Base-by-base conservation (phyloP, 2,113 vertebrate genomes). In the Romanogobio albipinnatus region DNA sequence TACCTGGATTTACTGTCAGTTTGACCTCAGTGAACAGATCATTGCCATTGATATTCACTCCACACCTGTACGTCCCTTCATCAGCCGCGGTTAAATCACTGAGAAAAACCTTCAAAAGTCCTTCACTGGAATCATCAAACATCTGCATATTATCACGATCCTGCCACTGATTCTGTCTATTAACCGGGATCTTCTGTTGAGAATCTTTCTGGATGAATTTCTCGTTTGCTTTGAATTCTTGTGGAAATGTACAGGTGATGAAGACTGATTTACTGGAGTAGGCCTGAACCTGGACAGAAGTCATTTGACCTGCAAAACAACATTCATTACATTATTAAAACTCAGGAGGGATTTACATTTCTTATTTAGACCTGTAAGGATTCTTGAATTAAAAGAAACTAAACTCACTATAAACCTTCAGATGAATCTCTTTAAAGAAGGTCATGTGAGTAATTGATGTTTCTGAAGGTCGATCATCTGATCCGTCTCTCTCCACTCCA, bases 41-140 rank as follows among this genome's bases (percentile, higher is more conserved):
- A 19, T 29, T 1, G 0, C 29, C 0, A 75, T 0, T 1, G 5
- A 17, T 75, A 17, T 51, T 51, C 8, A 75, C 24, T 51, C 47
- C 73, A 75, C 73, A 75, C 4, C 47, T 75, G 47, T 75, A 75
- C 47, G 24, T 75, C 3, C 0, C 47, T 26, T 51, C 73, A 51
- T 75, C 14, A 17, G 3, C 14, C 4, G 13, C 14, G 0, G 24
- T 17, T 75, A 75, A 75, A 51, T 49, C 24, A 4, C 47, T 75
- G n/a, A 75, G 29, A 17, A 75, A 53, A 51, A 75, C 73, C 73
- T 17, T 51, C 24, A 75, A 1, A 29, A 29, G 7, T 75, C 73
- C 73, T 75, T 9, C 24, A 53, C 45, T 75, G n/a, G 14, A 29
- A 51, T 76, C 24, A 22, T 76, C 73, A 76, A 5, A 76, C 73